These are phyloP conservation scores for Aphis gossypii DNA, from an alignment of 1,140 invertebrate species.

Conservation along the genomic window DNA sequence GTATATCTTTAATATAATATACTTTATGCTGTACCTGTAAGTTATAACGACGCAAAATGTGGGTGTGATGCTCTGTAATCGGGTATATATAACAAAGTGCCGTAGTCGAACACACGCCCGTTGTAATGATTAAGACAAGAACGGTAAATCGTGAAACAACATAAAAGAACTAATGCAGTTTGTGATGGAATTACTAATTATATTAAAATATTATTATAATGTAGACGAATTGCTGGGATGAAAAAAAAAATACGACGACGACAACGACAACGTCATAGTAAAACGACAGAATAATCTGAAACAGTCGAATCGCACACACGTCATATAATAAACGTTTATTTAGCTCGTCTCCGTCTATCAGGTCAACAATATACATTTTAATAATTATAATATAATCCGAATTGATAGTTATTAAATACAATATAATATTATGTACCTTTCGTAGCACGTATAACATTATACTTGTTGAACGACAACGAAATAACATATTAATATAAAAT, in stretches of 20 bases:
- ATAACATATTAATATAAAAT: no score
- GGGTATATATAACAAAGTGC: background rate
- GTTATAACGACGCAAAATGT: background rate
- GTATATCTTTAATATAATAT: background rate
- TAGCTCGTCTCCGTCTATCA: background rate
- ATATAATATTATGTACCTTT: background rate
- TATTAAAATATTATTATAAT: background rate
- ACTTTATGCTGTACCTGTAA: background rate
- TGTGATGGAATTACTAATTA: background rate
- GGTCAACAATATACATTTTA: background rate
- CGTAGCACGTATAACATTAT: no score
- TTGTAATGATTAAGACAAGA: background rate
- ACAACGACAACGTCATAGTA: background rate
- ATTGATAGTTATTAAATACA: background rate
- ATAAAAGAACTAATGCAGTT: background rate
- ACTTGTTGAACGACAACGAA: no score
- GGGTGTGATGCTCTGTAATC: background rate
- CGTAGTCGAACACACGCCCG: background rate
- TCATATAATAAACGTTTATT: no score
- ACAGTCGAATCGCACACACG: background rate
- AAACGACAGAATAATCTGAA: background rate
- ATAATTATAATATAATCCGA: background rate
- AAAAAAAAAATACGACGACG: background rate
- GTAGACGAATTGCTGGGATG: background rate
- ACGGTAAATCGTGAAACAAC: background rate